Evolutionary conservation across 2,113 vertebrate species (phyloP), one percentile per base, ranked within the genome.

Genomic region (Parus major): DNA sequence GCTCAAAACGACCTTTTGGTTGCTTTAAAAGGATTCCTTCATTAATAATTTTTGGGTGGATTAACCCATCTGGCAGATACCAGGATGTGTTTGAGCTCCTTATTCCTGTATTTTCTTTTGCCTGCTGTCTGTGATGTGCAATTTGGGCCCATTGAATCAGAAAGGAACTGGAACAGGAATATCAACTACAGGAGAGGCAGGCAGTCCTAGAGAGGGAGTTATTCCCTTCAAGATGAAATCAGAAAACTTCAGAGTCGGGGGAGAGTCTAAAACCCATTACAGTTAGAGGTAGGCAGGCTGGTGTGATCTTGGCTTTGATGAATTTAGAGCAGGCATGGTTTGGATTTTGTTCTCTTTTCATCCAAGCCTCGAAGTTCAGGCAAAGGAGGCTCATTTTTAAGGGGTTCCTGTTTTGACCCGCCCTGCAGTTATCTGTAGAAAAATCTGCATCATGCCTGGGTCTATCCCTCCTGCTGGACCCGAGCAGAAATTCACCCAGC

Each of bases 351-450:
- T 86, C n/a, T 70, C 41, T 80, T 83, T 87, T 76, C 55, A 80
- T 60, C 63, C 83, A 63, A 90, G 47, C 63, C 84, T 65, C 16
- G 27, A 90, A 70, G 56, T 33, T 88, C 31, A 83, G 75, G 79
- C 39, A 44, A 36, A 80, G 42, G 10, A 90, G 75, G 39, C 81
- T 91, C 17, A 11, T 49, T 93, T 93, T 65, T 28, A 29, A 56
- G 52, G 52, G 10, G 35, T 86, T 94, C 90, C 70, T 88, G 87
- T 88, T 96, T 94, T 96, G 90, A 93, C 87, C 92, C 24, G 24
- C 68, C 94, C 82, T 70, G 56, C 64, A 57, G 68, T 88, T 96
- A 93, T 90, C 88, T 86, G 7, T 41, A 79, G 82, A 25, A 36
- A 80, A 83, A 96, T 93, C 93, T 92, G 68, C 33, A 44, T 36